Conservation (phyloP, 1,140 invertebrate species). For the Drosophila athabasca region DNA sequence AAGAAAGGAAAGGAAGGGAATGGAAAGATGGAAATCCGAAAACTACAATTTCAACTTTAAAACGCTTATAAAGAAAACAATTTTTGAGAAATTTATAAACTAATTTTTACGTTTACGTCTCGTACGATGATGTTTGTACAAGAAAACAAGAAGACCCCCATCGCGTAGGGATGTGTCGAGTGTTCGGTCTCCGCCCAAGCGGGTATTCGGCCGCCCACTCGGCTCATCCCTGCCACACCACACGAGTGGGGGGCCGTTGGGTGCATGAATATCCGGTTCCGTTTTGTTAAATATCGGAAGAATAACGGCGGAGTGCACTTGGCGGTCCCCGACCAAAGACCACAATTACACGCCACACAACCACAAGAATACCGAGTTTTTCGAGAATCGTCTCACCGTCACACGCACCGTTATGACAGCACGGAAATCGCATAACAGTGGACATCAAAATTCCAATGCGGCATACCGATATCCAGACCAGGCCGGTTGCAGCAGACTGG, state of each 20-base stretch:
- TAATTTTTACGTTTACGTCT: constrained; percentile 71
- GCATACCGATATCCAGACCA: too few species aligned
- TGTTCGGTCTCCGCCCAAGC: constrained; percentile 41
- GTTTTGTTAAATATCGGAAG: too few species aligned
- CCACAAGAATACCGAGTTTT: constrained; percentile 57
- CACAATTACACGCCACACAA: constrained; percentile 39
- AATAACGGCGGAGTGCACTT: constrained; percentile 19
- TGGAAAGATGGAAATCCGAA: constrained; percentile 40
- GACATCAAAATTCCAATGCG: constrained; percentile 15
- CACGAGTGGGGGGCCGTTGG: constrained; percentile 30
- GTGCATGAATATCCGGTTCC: constrained; percentile 57
- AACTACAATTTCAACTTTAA: constrained; percentile 82
- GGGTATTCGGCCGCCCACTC: constrained; percentile 60
- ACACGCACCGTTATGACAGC: constrained; percentile 54
- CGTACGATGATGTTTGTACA: constrained; percentile 31
- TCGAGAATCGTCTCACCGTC: constrained; percentile 11
- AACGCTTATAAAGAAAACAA: constrained; percentile 80
- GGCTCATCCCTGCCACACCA: constrained; percentile 53
- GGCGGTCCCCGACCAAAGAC: constrained; percentile 11
- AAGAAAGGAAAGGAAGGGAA: constrained; percentile 12
- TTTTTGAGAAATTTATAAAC: constrained; percentile 73
- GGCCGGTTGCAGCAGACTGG: too few species aligned
- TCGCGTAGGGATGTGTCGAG: constrained; percentile 41
- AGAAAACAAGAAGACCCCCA: constrained; percentile 6
- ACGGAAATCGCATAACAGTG: constrained; percentile 78